Percentiles rank a stretch among this genome's conserved stretches.
Evolutionary conservation across 2,888 invertebrate species (phyloP).

Genomic region (Ceramica pisi): DNA sequence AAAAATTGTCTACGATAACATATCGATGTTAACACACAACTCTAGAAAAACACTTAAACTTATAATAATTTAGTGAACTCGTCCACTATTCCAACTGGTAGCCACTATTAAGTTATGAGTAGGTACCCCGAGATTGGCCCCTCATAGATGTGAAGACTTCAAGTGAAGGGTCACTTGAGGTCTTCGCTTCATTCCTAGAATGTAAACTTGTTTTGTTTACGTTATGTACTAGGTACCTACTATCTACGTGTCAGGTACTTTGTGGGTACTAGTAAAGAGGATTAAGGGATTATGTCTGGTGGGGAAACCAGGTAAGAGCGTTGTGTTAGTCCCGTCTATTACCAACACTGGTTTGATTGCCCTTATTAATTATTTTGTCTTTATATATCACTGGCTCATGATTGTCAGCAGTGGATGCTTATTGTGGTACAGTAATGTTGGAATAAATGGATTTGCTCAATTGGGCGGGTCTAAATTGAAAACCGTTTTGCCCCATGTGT

Average conservation of each 20-base stretch:
- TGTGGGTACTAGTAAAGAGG: neutral
- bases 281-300: slow-evolving; percentile 16
- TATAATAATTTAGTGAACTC: slow-evolving; percentile 17
- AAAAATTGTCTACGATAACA: no score
- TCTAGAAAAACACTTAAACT: neutral
- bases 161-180: no score
- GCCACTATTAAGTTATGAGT: slow-evolving; percentile 30
- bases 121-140: slow-evolving; percentile 11
- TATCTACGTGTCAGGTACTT: neutral
- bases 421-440: neutral
- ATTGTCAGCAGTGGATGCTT: neutral
- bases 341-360: neutral
- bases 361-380: neutral
- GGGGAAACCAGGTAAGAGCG: neutral
- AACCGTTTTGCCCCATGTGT: neutral
- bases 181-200: slow-evolving; percentile 19
- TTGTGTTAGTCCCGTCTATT: neutral
- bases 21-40: no score
- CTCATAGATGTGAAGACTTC: neutral
- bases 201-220: slow-evolving; percentile 31
- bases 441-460: neutral
- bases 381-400: no score
- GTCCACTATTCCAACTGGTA: neutral
- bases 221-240: neutral
- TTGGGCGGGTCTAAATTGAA: neutral